phyloP scores from a whole-genome alignment of 2,888 invertebrate genomes.

The Chrysina gloriosa region DNA sequence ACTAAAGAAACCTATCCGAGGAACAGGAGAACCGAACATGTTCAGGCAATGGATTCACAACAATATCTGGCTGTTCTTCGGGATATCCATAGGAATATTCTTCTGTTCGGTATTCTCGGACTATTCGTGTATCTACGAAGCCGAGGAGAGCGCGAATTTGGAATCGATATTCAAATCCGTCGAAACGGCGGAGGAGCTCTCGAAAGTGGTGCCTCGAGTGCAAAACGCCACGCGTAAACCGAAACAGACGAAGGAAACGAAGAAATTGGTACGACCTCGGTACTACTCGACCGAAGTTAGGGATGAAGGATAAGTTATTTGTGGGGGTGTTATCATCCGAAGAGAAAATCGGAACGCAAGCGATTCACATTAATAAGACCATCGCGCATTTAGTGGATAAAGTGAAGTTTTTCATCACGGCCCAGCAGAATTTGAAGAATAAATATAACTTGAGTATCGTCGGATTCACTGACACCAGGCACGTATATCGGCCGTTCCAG shows the following conservation, averaged over 20 bases:
- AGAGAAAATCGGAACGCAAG: constrained; percentile 77
- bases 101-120: constrained; percentile 32
- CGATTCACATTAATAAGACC: constrained; percentile 89
- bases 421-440: constrained; percentile 60
- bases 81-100: constrained; percentile 38
- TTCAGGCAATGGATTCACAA: constrained; percentile 21
- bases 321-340: constrained; percentile 86
- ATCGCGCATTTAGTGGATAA: constrained; percentile 86
- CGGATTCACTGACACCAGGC: constrained; percentile 85
- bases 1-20: background rate
- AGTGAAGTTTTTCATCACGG: constrained; percentile 70
- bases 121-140: constrained; percentile 12
- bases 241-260: constrained; percentile 31
- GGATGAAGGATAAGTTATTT: constrained; percentile 89
- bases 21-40: constrained; percentile 3
- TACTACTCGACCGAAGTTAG: constrained; percentile 96
- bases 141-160: constrained; percentile 15
- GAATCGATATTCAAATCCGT: constrained; percentile 30
- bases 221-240: constrained; percentile 37
- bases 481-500: constrained; percentile 84
- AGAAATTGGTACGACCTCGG: constrained; percentile 81
- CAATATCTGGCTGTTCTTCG: constrained; percentile 38
- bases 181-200: constrained; percentile 9
- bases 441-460: constrained; percentile 71
- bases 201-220: constrained; percentile 14